Conservation (phyloP, 2,797 vertebrate species). For the Pipistrellus nathusii region DNA sequence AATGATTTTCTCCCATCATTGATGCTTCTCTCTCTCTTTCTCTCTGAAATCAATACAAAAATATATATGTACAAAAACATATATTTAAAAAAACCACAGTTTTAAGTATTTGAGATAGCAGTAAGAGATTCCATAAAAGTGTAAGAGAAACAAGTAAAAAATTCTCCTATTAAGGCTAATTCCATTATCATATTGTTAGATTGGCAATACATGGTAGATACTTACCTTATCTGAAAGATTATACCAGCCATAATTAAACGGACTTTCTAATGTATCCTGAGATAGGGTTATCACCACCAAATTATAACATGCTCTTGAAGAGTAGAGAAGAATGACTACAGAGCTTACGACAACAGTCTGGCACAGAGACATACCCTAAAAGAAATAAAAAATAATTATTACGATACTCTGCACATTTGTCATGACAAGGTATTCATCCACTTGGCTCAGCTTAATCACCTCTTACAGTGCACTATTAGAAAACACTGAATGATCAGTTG, state of each 20-base stretch:
- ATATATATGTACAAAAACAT: too few species aligned
- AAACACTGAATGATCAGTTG: neutral
- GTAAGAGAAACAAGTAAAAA: conserved; percentile 38
- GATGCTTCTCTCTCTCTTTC: too few species aligned
- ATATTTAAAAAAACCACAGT: too few species aligned
- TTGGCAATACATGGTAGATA: neutral
- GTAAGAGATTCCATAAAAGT: conserved; percentile 31
- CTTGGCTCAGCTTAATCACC: neutral
- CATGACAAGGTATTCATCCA: neutral
- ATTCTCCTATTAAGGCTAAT: neutral
- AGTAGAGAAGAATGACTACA: conserved; percentile 93
- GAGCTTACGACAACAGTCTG: conserved; percentile 94
- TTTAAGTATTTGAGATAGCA: neutral
- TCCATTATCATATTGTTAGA: conserved; percentile 38
- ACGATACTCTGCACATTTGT: neutral
- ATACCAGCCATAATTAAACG: conserved; percentile 98
- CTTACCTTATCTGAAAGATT: conserved; percentile 95
- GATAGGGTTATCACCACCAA: conserved; percentile 94
- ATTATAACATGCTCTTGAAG: conserved; percentile 97
- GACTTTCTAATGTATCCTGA: conserved; percentile 91
- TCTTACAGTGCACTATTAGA: neutral
- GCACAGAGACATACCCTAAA: conserved; percentile 95
- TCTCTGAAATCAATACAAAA: too few species aligned
- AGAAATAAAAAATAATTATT: conserved; percentile 59
- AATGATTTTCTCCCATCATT: too few species aligned